phyloP scores from a whole-genome alignment of 2,888 invertebrate genomes.

The Cetonia aurata region DNA sequence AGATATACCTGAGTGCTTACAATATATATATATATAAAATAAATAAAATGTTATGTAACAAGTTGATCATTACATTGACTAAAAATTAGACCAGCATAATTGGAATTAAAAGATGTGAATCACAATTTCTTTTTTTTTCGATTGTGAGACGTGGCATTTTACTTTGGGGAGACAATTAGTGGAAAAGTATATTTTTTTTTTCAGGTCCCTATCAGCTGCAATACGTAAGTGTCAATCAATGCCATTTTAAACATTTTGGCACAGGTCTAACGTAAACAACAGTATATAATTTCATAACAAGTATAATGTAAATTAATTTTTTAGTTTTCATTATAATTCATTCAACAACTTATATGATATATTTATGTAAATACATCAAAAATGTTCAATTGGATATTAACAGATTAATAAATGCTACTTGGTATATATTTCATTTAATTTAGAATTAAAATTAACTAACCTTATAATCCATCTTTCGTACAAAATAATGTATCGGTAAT shows the following conservation, averaged over 20 bases:
- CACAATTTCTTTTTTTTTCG: constrained; percentile 36
- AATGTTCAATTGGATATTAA: constrained; percentile 41
- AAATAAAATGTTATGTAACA: constrained; percentile 34
- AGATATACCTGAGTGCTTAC: constrained; percentile 49
- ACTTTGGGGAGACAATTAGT: constrained; percentile 38
- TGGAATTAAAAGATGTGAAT: constrained; percentile 42
- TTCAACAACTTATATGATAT: constrained; percentile 35
- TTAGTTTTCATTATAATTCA: constrained; percentile 34
- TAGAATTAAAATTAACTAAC: constrained; percentile 36
- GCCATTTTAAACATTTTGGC: constrained; percentile 40
- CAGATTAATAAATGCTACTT: constrained; percentile 39
- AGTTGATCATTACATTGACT: constrained; percentile 42
- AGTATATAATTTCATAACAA: constrained; percentile 42
- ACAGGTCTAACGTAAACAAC: constrained; percentile 40
- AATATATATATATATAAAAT: constrained; percentile 44
- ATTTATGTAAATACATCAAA: constrained; percentile 43
- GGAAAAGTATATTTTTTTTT: constrained; percentile 36
- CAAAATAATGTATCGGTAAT: constrained; percentile 42
- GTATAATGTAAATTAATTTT: constrained; percentile 29
- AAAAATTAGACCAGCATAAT: constrained; percentile 47
- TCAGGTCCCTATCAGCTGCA: constrained; percentile 45
- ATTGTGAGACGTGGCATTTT: constrained; percentile 36
- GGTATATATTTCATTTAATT: constrained; percentile 34
- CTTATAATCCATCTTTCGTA: constrained; percentile 39
- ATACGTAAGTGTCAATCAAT: constrained; percentile 37